Evolutionary conservation across 2,113 vertebrate species (phyloP).

Genomic region (Glaucomys volans): DNA sequence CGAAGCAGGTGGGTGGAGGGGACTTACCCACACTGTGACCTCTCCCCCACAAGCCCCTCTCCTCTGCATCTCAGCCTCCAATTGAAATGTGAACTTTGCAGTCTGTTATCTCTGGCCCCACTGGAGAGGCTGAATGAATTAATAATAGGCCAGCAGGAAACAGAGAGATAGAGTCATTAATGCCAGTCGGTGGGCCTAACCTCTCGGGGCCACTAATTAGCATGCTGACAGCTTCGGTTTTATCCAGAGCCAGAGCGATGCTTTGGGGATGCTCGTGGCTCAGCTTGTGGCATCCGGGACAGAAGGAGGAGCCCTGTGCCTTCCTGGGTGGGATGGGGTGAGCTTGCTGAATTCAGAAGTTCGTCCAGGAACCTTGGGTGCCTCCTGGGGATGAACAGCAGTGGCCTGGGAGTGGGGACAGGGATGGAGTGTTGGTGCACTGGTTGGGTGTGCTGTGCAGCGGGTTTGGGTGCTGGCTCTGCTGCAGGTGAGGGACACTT

Average conservation of each 20-base stretch:
- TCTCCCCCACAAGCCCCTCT: fast-evolving
- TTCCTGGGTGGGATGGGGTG: constrained; percentile 7
- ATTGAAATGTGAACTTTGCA: constrained; percentile 78
- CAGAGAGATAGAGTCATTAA: constrained; percentile 82
- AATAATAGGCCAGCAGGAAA: constrained; percentile 84
- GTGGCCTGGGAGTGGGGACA: neutral
- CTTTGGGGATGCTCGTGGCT: neutral
- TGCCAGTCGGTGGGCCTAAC: constrained; percentile 31
- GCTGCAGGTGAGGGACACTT: neutral
- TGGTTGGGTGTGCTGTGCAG: neutral
- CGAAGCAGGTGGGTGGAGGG: neutral
- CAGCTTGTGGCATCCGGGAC: constrained; percentile 49
- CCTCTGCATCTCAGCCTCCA: constrained; percentile 37
- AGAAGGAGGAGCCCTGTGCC: neutral
- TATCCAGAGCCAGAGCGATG: constrained; percentile 46
- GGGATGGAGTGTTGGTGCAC: neutral
- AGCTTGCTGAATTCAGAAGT: neutral
- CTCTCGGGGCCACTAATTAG: constrained; percentile 78
- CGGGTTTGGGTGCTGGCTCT: neutral
- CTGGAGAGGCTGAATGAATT: constrained; percentile 83
- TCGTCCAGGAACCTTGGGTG: neutral
- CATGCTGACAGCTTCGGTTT: constrained; percentile 73
- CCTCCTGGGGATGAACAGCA: neutral
- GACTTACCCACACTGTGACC: neutral
- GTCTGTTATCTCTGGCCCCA: constrained; percentile 74